A percentile compares a stretch with the other conserved stretches of the same genome.
Evolutionary conservation across 2,113 vertebrate genomes (phyloP).

Genomic region (Benitochromis conjunctus): DNA sequence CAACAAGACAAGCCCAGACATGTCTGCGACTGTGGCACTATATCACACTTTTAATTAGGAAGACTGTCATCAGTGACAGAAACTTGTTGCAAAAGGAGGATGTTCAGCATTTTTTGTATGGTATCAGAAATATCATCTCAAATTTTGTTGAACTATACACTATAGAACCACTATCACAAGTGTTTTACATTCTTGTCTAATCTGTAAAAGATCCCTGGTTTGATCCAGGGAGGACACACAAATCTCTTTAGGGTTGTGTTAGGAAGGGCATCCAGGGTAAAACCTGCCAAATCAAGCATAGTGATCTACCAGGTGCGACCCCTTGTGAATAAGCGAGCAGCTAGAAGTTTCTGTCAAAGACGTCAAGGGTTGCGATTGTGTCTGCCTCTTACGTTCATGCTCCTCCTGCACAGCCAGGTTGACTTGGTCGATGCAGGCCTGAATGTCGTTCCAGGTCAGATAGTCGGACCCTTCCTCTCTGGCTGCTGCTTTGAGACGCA

Average conservation of each 20-base stretch:
- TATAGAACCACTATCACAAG: no score
- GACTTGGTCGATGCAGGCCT: slow-evolving; percentile 89
- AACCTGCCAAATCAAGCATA: neutral
- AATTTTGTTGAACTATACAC: neutral
- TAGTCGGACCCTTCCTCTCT: slow-evolving; percentile 78
- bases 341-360: neutral
- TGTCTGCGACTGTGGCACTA: fast-evolving
- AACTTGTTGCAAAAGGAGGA: neutral
- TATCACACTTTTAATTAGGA: neutral
- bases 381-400: slow-evolving; percentile 82
- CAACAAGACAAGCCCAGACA: no score
- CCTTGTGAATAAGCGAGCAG: neutral
- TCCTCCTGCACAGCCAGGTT: slow-evolving; percentile 89
- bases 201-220: no score
- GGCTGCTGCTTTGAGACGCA: slow-evolving; percentile 82
- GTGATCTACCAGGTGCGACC: neutral
- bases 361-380: neutral
- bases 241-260: no score
- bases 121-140: neutral
- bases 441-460: slow-evolving; percentile 97
- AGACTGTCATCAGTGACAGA: neutral
- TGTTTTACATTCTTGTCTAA: neutral
- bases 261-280: no score
- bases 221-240: no score
- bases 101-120: neutral